phyloP scores from a whole-genome alignment of 2,888 invertebrate genomes.

The Marasmarcha lunaedactyla region DNA sequence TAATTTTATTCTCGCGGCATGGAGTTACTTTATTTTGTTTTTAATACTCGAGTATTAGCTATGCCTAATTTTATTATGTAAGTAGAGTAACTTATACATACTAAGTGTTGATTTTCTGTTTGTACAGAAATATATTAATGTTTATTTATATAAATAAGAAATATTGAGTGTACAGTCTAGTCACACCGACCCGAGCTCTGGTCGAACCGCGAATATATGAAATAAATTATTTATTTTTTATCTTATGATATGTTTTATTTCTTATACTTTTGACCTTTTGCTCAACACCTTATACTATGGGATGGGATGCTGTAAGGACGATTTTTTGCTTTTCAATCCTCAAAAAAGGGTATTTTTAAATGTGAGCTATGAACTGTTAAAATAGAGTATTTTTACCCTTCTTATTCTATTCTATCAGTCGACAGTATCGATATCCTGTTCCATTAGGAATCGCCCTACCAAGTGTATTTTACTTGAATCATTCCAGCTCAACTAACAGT shows the following conservation, averaged over 20 bases:
- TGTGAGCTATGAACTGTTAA: no score
- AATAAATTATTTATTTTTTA: slow-evolving; percentile 69
- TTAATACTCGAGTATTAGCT: slow-evolving; percentile 69
- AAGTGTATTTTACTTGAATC: no score
- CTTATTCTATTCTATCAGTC: no score
- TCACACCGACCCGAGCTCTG: slow-evolving; percentile 62
- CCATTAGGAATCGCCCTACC: no score
- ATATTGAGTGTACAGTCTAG: slow-evolving; percentile 69
- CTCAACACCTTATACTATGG: no score
- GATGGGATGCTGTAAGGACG: no score
- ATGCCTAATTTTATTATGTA: slow-evolving; percentile 61
- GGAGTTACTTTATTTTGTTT: slow-evolving; percentile 64
- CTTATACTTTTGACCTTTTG: no score
- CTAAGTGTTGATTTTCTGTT: slow-evolving; percentile 67
- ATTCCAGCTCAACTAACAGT: no score
- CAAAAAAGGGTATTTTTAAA: no score
- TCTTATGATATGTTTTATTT: slow-evolving; percentile 39
- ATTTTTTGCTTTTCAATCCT: no score
- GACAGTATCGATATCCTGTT: no score
- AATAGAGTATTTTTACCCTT: no score
- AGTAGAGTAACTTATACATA: slow-evolving; percentile 49
- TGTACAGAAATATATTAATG: slow-evolving; percentile 56
- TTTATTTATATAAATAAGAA: slow-evolving; percentile 51
- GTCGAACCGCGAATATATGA: slow-evolving; percentile 49
- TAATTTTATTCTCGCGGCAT: slow-evolving; percentile 48